Evolutionary conservation across 1,140 invertebrate genomes (phyloP).

Genomic region (Eupristina koningsbergeri): DNA sequence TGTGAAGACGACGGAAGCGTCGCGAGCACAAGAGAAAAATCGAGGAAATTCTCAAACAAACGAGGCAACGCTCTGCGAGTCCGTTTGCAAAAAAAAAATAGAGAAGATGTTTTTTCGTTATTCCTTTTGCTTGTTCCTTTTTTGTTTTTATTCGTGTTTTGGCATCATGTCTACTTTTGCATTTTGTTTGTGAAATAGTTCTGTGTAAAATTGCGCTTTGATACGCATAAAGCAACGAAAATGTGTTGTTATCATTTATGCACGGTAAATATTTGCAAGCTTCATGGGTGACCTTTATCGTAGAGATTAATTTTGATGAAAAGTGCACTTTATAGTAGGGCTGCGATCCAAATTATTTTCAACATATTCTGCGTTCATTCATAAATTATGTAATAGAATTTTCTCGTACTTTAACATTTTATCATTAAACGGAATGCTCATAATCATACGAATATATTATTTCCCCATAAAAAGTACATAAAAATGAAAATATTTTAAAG

Average conservation of each 20-base stretch:
- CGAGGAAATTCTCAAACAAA: background rate
- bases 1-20: background rate
- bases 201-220: background rate
- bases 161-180: background rate
- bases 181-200: background rate
- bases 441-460: background rate
- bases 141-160: background rate
- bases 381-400: background rate
- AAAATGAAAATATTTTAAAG: background rate
- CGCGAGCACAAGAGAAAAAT: conserved; percentile 15
- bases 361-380: background rate
- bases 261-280: background rate
- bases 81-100: background rate
- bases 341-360: background rate
- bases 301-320: background rate
- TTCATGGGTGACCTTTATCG: background rate
- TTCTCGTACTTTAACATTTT: background rate
- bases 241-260: background rate
- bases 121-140: background rate
- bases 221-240: background rate
- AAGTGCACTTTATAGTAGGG: background rate
- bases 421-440: background rate
- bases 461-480: background rate
- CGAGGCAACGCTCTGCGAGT: background rate
- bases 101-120: background rate